phyloP scores from a whole-genome alignment of 2,888 invertebrate genomes.

The Carcina quercana region DNA sequence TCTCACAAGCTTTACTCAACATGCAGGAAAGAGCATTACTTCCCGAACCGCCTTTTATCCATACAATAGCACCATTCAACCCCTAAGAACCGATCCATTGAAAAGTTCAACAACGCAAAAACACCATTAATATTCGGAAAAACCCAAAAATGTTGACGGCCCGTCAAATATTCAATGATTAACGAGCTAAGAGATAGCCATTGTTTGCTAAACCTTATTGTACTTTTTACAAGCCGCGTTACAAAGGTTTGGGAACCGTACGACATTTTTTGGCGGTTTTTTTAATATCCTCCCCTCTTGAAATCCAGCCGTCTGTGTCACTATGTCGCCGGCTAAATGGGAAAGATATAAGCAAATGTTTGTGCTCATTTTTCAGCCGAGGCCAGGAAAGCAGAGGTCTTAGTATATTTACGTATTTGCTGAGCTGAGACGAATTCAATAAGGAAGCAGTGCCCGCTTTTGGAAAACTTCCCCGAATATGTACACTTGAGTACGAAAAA shows the following conservation, averaged over 20 bases:
- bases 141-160: conserved; percentile 33
- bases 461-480: no score
- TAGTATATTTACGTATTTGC: background rate
- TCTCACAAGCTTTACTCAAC: no score
- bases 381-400: conserved; percentile 19
- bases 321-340: conserved; percentile 38
- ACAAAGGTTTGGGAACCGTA: conserved; percentile 38
- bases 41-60: no score
- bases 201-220: conserved; percentile 42
- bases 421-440: no score
- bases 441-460: no score
- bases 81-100: no score
- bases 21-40: no score
- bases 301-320: conserved; percentile 34
- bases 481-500: no score
- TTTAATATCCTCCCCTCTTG: conserved; percentile 47
- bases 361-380: conserved; percentile 37
- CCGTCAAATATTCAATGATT: conserved; percentile 53
- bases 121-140: conserved; percentile 35
- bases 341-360: conserved; percentile 45
- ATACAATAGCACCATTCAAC: no score
- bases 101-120: no score
- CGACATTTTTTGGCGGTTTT: conserved; percentile 32
- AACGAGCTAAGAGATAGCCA: conserved; percentile 31
- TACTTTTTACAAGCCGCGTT: conserved; percentile 26